Evolutionary conservation across 2,888 invertebrate species (phyloP), one percentile per base, ranked within the genome.

Genomic region (Meandrusa payeni): DNA sequence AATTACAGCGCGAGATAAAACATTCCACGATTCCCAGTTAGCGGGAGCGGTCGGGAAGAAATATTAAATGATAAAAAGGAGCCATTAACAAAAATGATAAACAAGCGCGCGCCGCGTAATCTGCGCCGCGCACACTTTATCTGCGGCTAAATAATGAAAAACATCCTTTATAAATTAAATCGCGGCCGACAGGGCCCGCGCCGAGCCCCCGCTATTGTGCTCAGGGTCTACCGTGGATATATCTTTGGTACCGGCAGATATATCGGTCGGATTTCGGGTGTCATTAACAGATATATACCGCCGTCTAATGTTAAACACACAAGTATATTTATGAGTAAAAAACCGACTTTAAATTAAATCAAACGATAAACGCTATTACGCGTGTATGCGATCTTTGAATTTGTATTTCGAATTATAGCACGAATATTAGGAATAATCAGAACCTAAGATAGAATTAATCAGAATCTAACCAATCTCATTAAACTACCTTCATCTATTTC

Each of bases 131-230:
- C 55, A 47, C 34, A 50, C 51, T 58, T 55, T 61, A 61, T 61
- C 64, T 54, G 24, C 42, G 47, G 51, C 55, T 60, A 68, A 69
- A 69, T 69, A 69, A 71, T 71, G 69, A 64, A 66, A 64, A 64
- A 64, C 62, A 60, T 56, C 59, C 59, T 54, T 65, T 64, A 61
- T 68, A 66, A 69, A 71, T 67, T 64, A 64, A 70, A 67, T 64
- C 59, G 52, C 57, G 51, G 51, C 52, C 53, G 34, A 32, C 32
- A 12, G 33, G 33, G 19, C 31, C 6, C 19, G 31, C 29, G n/a
- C 17, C 22, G 20, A 10, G 28, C 6, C 29, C 4, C 22, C 23
- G 13, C 23, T 22, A 28, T 29, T 28, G 28, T 29, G 2, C 5
- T 11, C 27, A 11, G 11, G 15, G 27, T 2, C 27, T 13, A 13